These are phyloP conservation scores for Holotrichia oblita DNA, from an alignment of 1,140 invertebrate genomes.

Conservation along the genomic window DNA sequence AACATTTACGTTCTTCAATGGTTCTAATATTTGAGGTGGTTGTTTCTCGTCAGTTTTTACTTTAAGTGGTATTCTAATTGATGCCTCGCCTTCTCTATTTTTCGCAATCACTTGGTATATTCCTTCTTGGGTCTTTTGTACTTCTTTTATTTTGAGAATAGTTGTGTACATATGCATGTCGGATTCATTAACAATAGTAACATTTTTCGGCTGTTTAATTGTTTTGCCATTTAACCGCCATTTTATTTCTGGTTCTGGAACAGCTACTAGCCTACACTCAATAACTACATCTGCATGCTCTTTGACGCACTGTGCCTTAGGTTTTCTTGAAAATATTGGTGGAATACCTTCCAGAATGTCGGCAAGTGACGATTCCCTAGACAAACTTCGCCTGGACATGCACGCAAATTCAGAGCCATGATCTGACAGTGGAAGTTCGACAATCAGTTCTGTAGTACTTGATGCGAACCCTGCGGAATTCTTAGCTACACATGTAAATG, in stretches of 20 bases:
- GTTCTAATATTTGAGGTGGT: slow-evolving; percentile 83
- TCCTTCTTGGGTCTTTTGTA: slow-evolving; percentile 84
- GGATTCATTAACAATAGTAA: slow-evolving; percentile 79
- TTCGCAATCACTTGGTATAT: slow-evolving; percentile 87
- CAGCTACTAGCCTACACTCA: slow-evolving; percentile 86
- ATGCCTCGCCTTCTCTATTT: slow-evolving; percentile 90
- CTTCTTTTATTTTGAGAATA: slow-evolving; percentile 80
- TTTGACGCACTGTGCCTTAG: slow-evolving; percentile 83
- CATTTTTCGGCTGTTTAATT: slow-evolving; percentile 72
- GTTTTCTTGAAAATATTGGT: slow-evolving; percentile 90
- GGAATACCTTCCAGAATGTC: slow-evolving; percentile 93
- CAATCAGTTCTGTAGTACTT: slow-evolving; percentile 87
- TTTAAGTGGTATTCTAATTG: slow-evolving; percentile 82
- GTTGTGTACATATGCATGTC: slow-evolving; percentile 92
- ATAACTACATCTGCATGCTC: slow-evolving; percentile 82
- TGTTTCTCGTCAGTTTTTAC: slow-evolving; percentile 80
- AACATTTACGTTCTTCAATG: slow-evolving; percentile 76
- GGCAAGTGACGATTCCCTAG: slow-evolving; percentile 87
- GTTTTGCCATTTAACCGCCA: slow-evolving; percentile 83
- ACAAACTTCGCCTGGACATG: slow-evolving; percentile 79
- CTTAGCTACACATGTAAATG: slow-evolving; percentile 96
- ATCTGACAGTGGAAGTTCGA: slow-evolving; percentile 87
- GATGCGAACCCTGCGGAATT: slow-evolving; percentile 94
- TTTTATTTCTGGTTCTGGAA: slow-evolving; percentile 88
- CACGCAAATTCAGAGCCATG: slow-evolving; percentile 86